A percentile compares a stretch with the other conserved stretches of the same genome.
These are phyloP conservation scores for Dryobates pubescens DNA, from an alignment of 2,797 vertebrate species.

Conservation along the genomic window DNA sequence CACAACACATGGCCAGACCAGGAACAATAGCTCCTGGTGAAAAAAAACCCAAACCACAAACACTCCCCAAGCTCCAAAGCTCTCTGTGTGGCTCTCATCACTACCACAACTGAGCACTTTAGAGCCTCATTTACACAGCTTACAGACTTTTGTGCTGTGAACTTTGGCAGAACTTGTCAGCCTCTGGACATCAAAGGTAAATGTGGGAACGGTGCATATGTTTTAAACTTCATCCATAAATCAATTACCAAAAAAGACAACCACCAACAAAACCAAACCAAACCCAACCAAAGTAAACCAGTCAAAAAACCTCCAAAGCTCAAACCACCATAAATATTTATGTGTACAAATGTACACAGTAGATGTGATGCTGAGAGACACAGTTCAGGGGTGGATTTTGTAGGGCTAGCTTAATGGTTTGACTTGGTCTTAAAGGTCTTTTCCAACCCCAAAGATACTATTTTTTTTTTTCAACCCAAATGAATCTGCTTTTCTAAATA, in stretches of 20 bases:
- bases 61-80: too few species aligned
- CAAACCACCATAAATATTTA: neutral
- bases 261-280: neutral
- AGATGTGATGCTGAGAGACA: neutral
- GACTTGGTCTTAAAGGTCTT: neutral
- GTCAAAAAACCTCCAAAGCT: neutral
- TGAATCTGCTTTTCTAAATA: neutral
- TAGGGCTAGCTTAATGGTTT: neutral
- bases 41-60: neutral
- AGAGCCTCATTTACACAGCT: neutral
- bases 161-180: neutral
- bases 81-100: neutral
- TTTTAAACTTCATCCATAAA: neutral
- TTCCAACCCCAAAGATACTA: neutral
- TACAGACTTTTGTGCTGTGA: too few species aligned
- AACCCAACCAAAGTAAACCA: neutral
- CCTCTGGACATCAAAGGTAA: neutral
- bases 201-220: neutral
- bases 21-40: neutral
- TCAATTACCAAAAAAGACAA: neutral
- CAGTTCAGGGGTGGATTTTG: neutral
- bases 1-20: neutral
- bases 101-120: neutral
- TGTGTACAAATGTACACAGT: neutral
- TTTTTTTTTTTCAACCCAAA: neutral